Base-by-base conservation (phyloP, 2,888 invertebrate species). In the Mantis religiosa region DNA sequence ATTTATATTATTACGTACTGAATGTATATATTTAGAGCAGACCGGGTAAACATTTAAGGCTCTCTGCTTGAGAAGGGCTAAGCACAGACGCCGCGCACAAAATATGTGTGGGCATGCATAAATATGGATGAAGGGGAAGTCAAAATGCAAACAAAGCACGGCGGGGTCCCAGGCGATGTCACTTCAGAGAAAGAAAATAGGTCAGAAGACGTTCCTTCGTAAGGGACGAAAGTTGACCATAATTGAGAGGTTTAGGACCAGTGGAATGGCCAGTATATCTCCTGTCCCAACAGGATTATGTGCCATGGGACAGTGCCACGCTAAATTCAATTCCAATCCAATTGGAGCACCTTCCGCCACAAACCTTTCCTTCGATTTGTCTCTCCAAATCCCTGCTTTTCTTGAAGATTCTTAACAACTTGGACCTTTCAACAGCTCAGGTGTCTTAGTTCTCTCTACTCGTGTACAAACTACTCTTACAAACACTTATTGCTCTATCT, bases 121-220 rank as follows among this genome's bases (percentile, higher is more conserved):
- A 87, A 87, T 87, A 87, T 87, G 87, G 87, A 87, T 87, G 87
- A 87, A 81, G 81, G 25, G 30, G 81, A 87, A 30, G 87, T 41
- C 6, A 71, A 71, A 71, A 71, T 71, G 20, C 54, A 71, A 71
- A 71, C 54, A 71, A 71, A 71, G 25, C 54, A 14, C 20, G 20
- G 6, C 54, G 20, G 0, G 25, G 54, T 54, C 2, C 20, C 54
- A 25, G 6, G 20, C 54, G 54, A 54, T 4, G 54, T 14, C 54
- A 54, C 54, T 54, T 54, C 54, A 54, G 47, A 54, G 15, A 54
- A 54, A 54, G 54, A 54, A 20, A 54, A 54, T 34, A 34, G 20
- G 25, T 71, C 54, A 41, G 12, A 71, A 71, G 54, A 20, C 14
- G 20, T 20, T 54, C 30, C 3, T 54, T 14, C 54, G 54, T 71